These are phyloP conservation scores for Sander vitreus DNA, from an alignment of 2,113 vertebrate genomes.

Conservation along the genomic window DNA sequence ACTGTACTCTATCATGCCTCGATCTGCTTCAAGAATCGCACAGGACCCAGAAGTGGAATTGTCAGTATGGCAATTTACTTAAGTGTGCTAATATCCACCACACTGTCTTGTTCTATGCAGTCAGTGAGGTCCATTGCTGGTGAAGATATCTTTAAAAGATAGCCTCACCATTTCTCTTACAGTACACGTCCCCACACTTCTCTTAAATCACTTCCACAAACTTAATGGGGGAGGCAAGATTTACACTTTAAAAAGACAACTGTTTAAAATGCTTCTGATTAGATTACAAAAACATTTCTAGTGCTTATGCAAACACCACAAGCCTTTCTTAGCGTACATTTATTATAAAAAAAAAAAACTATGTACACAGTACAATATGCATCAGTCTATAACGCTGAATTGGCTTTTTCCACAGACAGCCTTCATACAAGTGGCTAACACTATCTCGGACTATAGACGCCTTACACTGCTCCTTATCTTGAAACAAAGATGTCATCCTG, in stretches of 20 bases:
- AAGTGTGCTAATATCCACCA: neutral
- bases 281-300: conserved; percentile 12
- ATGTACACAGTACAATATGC: neutral
- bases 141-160: neutral
- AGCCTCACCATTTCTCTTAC: conserved; percentile 9
- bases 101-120: neutral
- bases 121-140: neutral
- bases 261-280: conserved; percentile 44
- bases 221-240: conserved; percentile 18
- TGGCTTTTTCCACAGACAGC: too few species aligned
- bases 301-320: conserved; percentile 26
- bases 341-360: too few species aligned
- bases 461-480: neutral
- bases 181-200: neutral
- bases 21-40: conserved; percentile 3
- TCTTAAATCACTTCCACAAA: conserved; percentile 9
- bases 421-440: too few species aligned
- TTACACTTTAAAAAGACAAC: conserved; percentile 42
- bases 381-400: neutral
- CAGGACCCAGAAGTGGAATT: neutral
- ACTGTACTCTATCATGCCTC: neutral
- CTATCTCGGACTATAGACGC: neutral
- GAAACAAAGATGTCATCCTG: neutral
- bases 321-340: neutral
- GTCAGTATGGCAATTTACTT: conserved; percentile 1